A percentile compares a stretch with the other conserved stretches of the same genome.
Evolutionary conservation across 2,888 invertebrate species (phyloP).

Genomic region (Oxytorus armatus): DNA sequence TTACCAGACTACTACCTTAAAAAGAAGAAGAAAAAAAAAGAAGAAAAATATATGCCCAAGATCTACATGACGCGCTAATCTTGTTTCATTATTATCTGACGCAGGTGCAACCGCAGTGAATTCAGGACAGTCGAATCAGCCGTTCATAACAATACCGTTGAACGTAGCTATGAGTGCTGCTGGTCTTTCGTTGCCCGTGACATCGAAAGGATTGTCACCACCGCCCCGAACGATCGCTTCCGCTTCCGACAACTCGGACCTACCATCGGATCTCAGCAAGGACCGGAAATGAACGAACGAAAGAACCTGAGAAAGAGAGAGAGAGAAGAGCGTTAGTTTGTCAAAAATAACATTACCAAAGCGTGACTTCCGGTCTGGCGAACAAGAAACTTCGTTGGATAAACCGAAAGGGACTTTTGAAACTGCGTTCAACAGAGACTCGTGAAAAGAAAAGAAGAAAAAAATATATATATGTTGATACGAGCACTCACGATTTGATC

Average conservation of each 20-base stretch:
- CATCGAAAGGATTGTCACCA: constrained; percentile 78
- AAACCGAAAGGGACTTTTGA: constrained; percentile 54
- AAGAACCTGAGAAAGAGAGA: not conserved
- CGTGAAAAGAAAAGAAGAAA: constrained; percentile 40
- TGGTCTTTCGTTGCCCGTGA: constrained; percentile 80
- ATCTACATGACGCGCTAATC: constrained; percentile 43
- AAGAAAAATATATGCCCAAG: constrained; percentile 1
- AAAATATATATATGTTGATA: constrained; percentile 11
- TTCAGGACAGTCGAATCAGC: constrained; percentile 82
- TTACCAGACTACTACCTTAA: too few species aligned
- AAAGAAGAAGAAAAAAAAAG: not conserved
- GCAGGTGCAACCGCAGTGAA: constrained; percentile 78
- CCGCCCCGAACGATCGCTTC: constrained; percentile 75
- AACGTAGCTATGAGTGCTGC: constrained; percentile 88
- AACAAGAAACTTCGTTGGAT: constrained; percentile 31
- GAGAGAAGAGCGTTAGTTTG: constrained; percentile 10
- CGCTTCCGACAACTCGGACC: constrained; percentile 76
- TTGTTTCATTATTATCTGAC: constrained; percentile 55
- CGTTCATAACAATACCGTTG: constrained; percentile 90
- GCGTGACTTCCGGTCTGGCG: constrained; percentile 62
- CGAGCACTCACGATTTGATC: constrained; percentile 31
- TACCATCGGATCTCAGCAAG: constrained; percentile 81
- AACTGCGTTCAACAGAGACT: constrained; percentile 22
- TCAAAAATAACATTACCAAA: constrained; percentile 23
- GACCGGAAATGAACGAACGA: constrained; percentile 76